phyloP scores from a whole-genome alignment of 2,797 vertebrate species.

The Clarias platycephalus region DNA sequence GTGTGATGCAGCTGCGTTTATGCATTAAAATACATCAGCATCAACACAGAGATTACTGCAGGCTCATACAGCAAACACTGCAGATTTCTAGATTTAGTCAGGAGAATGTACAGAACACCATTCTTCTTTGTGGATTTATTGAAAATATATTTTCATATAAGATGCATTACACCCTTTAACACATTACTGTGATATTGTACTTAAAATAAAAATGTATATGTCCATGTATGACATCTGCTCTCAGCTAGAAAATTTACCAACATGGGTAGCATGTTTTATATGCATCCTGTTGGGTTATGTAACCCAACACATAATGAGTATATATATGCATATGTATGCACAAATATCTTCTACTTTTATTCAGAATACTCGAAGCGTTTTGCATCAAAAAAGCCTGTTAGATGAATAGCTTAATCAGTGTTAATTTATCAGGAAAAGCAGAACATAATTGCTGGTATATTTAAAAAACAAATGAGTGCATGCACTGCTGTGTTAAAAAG shows the following conservation, averaged over 20 bases:
- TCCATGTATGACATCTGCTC: not conserved
- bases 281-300: not conserved
- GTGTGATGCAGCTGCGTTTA: slow-evolving; percentile 30
- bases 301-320: not conserved
- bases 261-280: not conserved
- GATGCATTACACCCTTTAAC: not conserved
- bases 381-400: not conserved
- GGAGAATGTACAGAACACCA: not conserved
- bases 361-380: not conserved
- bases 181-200: not conserved
- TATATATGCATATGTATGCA: not conserved
- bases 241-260: not conserved
- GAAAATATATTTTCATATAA: not conserved
- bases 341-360: not conserved
- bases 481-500: not conserved
- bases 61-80: not conserved
- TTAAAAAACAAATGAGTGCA: not conserved
- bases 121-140: slow-evolving; percentile 19
- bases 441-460: not conserved
- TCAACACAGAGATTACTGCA: slow-evolving; percentile 4
- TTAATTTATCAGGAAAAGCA: not conserved
- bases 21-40: slow-evolving; percentile 13
- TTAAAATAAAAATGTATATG: not conserved
- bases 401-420: not conserved
- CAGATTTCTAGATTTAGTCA: not conserved